phyloP scores from a whole-genome alignment of 2,888 invertebrate species.

The Pristionchus exspectatus region DNA sequence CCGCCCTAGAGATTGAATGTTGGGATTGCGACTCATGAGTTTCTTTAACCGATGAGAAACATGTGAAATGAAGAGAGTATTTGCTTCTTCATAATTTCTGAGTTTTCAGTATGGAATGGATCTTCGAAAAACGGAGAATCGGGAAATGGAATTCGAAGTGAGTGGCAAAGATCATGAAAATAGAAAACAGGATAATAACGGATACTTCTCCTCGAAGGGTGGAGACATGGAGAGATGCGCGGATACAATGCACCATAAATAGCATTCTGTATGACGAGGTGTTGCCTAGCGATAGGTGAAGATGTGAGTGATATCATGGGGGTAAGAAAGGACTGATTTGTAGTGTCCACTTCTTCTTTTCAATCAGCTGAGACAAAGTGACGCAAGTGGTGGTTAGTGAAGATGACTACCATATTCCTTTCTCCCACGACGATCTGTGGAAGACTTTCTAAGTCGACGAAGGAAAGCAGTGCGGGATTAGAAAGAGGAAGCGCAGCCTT shows the following conservation, averaged over 20 bases:
- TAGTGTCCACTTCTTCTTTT: neutral
- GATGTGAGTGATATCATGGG: neutral
- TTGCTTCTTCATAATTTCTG: neutral
- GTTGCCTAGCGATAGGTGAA: slow-evolving; percentile 11
- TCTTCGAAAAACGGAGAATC: neutral
- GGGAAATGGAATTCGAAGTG: neutral
- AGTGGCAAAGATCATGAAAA: neutral
- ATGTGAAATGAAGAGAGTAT: neutral
- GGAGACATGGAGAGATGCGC: neutral
- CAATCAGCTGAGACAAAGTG: slow-evolving; percentile 15
- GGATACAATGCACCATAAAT: slow-evolving; percentile 22
- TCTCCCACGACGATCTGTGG: slow-evolving; percentile 30
- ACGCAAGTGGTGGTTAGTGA: neutral
- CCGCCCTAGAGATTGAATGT: slow-evolving; percentile 5
- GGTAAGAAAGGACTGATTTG: neutral
- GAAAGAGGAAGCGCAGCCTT: neutral
- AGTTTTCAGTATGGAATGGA: neutral
- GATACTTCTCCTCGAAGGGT: neutral
- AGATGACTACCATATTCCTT: neutral
- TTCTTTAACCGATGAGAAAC: neutral
- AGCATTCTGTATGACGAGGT: neutral
- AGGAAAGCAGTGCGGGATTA: neutral
- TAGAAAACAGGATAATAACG: neutral
- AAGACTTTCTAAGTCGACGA: neutral
- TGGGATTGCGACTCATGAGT: neutral